These are phyloP conservation scores for Nymphalis polychloros DNA, from an alignment of 2,888 invertebrate genomes.

Conservation along the genomic window DNA sequence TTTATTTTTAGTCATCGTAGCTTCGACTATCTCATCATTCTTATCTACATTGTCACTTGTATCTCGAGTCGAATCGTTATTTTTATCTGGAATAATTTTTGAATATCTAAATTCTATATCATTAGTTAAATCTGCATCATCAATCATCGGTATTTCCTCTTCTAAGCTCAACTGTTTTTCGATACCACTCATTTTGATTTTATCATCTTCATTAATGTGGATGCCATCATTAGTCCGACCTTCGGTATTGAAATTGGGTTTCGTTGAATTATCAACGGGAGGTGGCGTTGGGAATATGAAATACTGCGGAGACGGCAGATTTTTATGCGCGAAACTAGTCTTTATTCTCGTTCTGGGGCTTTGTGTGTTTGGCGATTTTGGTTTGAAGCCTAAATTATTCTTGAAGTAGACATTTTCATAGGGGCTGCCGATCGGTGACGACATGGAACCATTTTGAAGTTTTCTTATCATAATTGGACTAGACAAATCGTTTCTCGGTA, in stretches of 20 bases:
- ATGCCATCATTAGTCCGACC: constrained; percentile 26
- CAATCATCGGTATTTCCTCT: constrained; percentile 80
- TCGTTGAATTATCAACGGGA: constrained; percentile 56
- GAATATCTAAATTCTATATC: constrained; percentile 75
- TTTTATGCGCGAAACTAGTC: constrained; percentile 80
- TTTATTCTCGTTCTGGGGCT: constrained; percentile 84
- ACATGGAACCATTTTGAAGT: constrained; percentile 48
- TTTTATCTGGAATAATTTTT: constrained; percentile 43
- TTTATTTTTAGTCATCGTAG: constrained; percentile 57
- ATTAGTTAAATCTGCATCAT: constrained; percentile 70
- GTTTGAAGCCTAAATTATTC: constrained; percentile 64
- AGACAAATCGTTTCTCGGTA: constrained; percentile 60
- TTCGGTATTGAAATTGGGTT: constrained; percentile 52
- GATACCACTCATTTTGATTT: constrained; percentile 55
- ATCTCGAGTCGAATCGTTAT: constrained; percentile 38
- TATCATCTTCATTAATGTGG: constrained; percentile 24
- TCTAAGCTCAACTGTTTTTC: constrained; percentile 77
- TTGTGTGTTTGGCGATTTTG: constrained; percentile 75
- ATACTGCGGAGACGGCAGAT: constrained; percentile 74
- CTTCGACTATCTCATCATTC: constrained; percentile 36
- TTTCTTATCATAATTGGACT: constrained; percentile 74
- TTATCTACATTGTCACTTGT: constrained; percentile 14
- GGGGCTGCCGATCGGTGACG: constrained; percentile 69
- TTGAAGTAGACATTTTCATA: constrained; percentile 84
- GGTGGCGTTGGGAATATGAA: constrained; percentile 76